These are phyloP conservation scores for Cyanoramphus novaezelandiae DNA, from an alignment of 2,113 vertebrate genomes.

Conservation along the genomic window DNA sequence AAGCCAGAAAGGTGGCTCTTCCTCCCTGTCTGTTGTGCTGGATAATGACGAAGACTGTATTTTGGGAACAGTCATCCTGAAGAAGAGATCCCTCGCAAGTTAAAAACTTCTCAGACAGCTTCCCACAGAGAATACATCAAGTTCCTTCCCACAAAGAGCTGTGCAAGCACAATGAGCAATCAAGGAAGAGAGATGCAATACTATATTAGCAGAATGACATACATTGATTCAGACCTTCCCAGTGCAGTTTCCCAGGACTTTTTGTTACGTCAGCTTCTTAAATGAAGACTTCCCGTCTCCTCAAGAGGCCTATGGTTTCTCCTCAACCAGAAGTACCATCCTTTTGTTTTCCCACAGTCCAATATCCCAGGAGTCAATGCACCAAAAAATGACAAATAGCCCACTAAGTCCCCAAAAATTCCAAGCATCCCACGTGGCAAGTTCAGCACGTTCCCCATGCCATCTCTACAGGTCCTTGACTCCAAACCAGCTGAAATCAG, in stretches of 20 bases:
- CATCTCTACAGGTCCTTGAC: not conserved
- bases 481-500: conserved; percentile 1
- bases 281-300: not conserved
- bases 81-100: not conserved
- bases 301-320: not conserved
- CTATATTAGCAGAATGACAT: not conserved
- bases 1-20: not conserved
- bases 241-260: not conserved
- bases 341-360: not conserved
- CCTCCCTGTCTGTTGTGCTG: not conserved
- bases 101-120: not conserved
- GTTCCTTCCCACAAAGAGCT: not conserved
- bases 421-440: not conserved
- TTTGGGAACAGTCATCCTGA: not conserved
- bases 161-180: not conserved
- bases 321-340: not conserved
- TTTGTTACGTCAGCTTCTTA: not conserved
- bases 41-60: not conserved
- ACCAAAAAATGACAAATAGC: conserved; percentile 31
- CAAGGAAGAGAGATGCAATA: not conserved
- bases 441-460: conserved; percentile 29
- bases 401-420: conserved; percentile 8
- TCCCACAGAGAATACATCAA: not conserved
- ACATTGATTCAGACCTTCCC: not conserved
- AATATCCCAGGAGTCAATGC: not conserved